phyloP scores from a whole-genome alignment of 2,888 invertebrate genomes.

The Brachylomia viminalis region DNA sequence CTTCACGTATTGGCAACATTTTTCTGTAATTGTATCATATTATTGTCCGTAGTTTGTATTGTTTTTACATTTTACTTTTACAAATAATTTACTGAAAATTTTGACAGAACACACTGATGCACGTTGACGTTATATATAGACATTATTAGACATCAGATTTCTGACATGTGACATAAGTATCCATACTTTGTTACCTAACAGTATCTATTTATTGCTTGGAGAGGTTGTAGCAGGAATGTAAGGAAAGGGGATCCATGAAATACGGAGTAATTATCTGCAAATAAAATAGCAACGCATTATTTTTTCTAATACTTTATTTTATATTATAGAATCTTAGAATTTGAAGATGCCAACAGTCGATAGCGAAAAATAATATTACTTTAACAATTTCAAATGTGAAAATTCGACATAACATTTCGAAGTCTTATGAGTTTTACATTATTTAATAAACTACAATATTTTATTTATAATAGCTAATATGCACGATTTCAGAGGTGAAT shows the following conservation, averaged over 20 bases:
- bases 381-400: constrained; percentile 68
- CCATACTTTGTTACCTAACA: constrained; percentile 44
- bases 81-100: constrained; percentile 19
- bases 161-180: constrained; percentile 12
- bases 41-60: constrained; percentile 2
- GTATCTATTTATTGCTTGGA: constrained; percentile 28
- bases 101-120: constrained; percentile 38
- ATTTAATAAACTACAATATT: constrained; percentile 40
- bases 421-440: constrained; percentile 62
- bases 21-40: constrained; percentile 38
- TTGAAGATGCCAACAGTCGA: constrained; percentile 77
- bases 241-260: constrained; percentile 31
- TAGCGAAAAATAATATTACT: constrained; percentile 70
- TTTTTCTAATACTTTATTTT: constrained; percentile 65
- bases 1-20: constrained; percentile 44
- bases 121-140: constrained; percentile 1
- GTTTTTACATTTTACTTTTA: constrained; percentile 34
- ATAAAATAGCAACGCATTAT: constrained; percentile 39
- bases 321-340: constrained; percentile 73
- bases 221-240: constrained; percentile 21
- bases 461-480: constrained; percentile 53
- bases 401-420: constrained; percentile 65
- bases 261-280: constrained; percentile 46
- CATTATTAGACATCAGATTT: constrained; percentile 17
- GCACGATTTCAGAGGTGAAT: constrained; percentile 51